Evolutionary conservation across 2,113 vertebrate genomes (phyloP).

Genomic region (Chloroceryle aenea): DNA sequence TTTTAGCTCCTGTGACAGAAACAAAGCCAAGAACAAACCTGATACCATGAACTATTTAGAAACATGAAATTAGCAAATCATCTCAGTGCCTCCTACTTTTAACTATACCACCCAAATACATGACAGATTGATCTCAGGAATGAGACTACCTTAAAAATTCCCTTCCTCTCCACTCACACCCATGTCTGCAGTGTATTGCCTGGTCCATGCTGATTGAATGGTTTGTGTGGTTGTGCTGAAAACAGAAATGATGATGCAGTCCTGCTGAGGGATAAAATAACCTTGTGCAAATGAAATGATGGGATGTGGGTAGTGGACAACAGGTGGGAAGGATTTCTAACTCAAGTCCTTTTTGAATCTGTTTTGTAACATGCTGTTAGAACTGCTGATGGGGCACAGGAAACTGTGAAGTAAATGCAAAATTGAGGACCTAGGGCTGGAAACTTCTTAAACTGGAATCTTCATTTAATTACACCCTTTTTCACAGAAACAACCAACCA

Average conservation of each 20-base stretch:
- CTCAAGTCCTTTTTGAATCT: neutral
- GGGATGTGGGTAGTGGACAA: neutral
- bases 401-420: neutral
- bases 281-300: neutral
- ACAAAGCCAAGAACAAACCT: neutral
- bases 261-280: neutral
- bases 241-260: accelerated
- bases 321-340: neutral
- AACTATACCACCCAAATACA: neutral
- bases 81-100: neutral
- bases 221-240: neutral
- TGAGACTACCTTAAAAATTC: neutral
- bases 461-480: neutral
- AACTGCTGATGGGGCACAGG: neutral
- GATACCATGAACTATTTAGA: neutral
- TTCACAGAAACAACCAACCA: neutral
- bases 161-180: neutral
- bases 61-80: neutral
- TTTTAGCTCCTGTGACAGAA: neutral
- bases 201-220: neutral
- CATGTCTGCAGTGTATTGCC: accelerated
- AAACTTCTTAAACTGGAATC: neutral
- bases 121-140: neutral
- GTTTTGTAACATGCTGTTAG: neutral
- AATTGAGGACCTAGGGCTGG: neutral